A percentile compares a stretch with the other conserved stretches of the same genome.
Evolutionary conservation across 2,113 vertebrate genomes (phyloP).

Genomic region (Semnornis frantzii): DNA sequence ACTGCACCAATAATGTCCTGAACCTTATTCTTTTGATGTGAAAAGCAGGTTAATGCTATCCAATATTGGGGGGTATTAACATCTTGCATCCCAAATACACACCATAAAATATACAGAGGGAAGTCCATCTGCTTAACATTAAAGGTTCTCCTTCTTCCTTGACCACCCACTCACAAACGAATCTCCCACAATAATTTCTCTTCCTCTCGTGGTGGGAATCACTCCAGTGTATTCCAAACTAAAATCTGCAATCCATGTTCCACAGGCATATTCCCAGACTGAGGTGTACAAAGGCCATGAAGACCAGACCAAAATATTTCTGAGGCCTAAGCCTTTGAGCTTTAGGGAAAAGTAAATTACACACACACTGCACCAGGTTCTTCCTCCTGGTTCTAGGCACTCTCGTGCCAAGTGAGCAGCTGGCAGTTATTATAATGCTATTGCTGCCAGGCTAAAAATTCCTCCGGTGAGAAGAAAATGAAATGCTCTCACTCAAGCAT

Average conservation of each 20-base stretch:
- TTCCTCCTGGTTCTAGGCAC: not conserved
- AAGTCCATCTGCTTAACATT: conserved; percentile 13
- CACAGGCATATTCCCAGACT: not conserved
- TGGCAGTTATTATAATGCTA: conserved; percentile 31
- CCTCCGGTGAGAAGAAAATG: conserved; percentile 33
- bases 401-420: conserved; percentile 51
- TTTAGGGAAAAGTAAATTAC: conserved; percentile 22
- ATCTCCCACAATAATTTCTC: not conserved
- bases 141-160: conserved; percentile 5
- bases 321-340: not conserved
- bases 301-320: conserved; percentile 42
- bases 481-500: conserved; percentile 32
- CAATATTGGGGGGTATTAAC: not conserved
- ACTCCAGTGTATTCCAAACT: not conserved
- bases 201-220: not conserved
- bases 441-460: conserved; percentile 51
- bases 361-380: not conserved
- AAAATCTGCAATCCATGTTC: not conserved
- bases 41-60: not conserved
- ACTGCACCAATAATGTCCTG: not conserved
- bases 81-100: not conserved
- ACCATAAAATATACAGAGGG: not conserved
- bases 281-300: conserved; percentile 15
- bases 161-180: conserved; percentile 20
- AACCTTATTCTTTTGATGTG: not conserved